Base-by-base conservation (phyloP, 2,888 invertebrate genomes). In the Catocala fraxini region DNA sequence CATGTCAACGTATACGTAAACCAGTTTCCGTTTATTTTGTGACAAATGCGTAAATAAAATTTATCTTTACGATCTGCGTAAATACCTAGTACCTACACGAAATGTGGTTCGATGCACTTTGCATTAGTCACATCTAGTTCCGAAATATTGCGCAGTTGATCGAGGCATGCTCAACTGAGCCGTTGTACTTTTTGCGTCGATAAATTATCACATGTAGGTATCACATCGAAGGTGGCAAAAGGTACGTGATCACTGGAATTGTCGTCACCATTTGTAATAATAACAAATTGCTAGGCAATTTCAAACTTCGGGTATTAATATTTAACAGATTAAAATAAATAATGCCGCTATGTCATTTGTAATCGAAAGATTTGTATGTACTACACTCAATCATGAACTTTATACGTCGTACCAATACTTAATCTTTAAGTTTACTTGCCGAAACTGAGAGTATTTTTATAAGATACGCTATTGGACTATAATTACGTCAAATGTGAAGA, bases 101-200 rank as follows among this genome's bases (percentile, higher is more conserved):
- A n/a, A 68, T 68, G 58, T 79, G 68, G 85, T 84, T 84, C 85
- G 81, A 82, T 86, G 85, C 83, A 84, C 85, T 76, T 74, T 65
- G 62, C 67, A 70, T 77, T 77, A 68, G 63, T 77, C 76, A 71
- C 70, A 65, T 65, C 73, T 72, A 80, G 75, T 77, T 72, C 66
- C 62, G 60, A 54, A 60, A 56, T 71, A 62, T 60, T 62, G 71
- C 66, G 56, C 61, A 62, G 33, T 62, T 56, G 11, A 42, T 46
- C 15, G 45, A 51, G 7, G 34, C 33, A 48, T 13, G 25, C 3
- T 39, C 35, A 39, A 7, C 12, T n/a, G 45, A 12, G 12, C 1
- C 15, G 13, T 9, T 3, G 7, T 10, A 15, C 10, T 7, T 46
- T 15, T 46, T 46, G 6, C 46, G 15, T 46, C 46, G 46, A 15